Evolutionary conservation across 1,140 invertebrate species (phyloP).

Genomic region (Drosophila lacteicornis): DNA sequence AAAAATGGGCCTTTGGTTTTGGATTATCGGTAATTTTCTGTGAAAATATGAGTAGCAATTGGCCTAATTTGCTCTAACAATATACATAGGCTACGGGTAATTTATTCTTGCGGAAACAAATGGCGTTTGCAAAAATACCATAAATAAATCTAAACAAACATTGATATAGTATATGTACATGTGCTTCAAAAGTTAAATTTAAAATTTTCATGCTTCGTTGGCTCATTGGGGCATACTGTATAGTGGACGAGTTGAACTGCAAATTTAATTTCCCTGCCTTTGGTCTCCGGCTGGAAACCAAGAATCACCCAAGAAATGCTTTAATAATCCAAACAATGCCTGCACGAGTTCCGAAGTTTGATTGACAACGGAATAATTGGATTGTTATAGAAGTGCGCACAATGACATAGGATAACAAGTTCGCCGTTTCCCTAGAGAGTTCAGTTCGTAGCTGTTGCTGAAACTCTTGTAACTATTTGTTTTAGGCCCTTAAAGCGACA

Average conservation of each 20-base stretch:
- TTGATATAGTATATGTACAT: no score
- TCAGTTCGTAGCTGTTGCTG: neutral
- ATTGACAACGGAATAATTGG: constrained; percentile 34
- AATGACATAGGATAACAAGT: constrained; percentile 11
- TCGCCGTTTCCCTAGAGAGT: neutral
- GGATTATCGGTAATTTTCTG: neutral
- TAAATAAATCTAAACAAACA: neutral
- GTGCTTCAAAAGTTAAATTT: neutral
- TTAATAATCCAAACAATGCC: constrained; percentile 24
- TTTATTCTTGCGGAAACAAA: neutral
- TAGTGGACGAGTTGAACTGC: neutral
- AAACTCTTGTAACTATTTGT: neutral
- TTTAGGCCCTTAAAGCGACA: neutral
- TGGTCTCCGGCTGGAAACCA: neutral
- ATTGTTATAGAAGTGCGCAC: constrained; percentile 1
- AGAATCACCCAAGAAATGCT: neutral
- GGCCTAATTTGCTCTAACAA: no score
- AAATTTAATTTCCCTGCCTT: neutral
- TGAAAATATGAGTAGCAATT: no score
- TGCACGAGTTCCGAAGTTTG: neutral
- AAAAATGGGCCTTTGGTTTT: neutral
- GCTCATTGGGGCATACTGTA: neutral
- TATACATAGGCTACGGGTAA: no score
- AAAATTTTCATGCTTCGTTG: neutral
- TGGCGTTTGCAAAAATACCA: neutral